A percentile compares a stretch with the other conserved stretches of the same genome.
phyloP scores from a whole-genome alignment of 1,140 invertebrate species.

The Psix sp. region DNA sequence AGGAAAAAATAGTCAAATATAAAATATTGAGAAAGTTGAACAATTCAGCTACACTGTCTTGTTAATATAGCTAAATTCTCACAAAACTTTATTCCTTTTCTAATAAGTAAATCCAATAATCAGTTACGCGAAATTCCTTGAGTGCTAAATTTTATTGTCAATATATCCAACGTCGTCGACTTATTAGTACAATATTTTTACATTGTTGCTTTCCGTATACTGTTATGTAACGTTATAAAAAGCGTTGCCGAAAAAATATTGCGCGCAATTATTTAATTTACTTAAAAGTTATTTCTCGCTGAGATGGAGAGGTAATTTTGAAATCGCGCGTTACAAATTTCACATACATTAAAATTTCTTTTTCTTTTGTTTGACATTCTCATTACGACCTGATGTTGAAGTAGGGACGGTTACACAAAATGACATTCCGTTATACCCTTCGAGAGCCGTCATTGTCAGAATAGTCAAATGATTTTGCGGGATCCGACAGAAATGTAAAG shows the following conservation, averaged over 20 bases:
- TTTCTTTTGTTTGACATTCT: slow-evolving; percentile 56
- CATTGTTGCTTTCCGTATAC: slow-evolving; percentile 17
- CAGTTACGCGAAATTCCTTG: slow-evolving; percentile 36
- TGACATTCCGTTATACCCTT: slow-evolving; percentile 56
- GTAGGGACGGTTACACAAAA: slow-evolving; percentile 47
- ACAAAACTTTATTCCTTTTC: slow-evolving; percentile 26
- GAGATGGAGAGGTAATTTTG: too few species aligned
- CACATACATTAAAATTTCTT: slow-evolving; percentile 40
- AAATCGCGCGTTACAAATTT: slow-evolving; percentile 24
- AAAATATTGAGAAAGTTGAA: not conserved
- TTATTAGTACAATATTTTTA: slow-evolving; percentile 30
- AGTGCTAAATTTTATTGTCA: slow-evolving; percentile 41
- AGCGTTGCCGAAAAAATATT: too few species aligned
- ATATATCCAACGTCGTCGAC: slow-evolving; percentile 27
- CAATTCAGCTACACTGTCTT: not conserved
- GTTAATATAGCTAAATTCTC: not conserved
- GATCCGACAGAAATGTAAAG: slow-evolving; percentile 48
- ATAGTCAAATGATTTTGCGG: slow-evolving; percentile 57
- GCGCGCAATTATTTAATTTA: too few species aligned
- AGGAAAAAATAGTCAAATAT: too few species aligned
- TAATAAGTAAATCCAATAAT: slow-evolving; percentile 42
- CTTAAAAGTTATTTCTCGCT: too few species aligned
- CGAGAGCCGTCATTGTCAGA: slow-evolving; percentile 55
- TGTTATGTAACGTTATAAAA: slow-evolving; percentile 4
- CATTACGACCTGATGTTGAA: slow-evolving; percentile 43